phyloP scores from a whole-genome alignment of 1,140 invertebrate genomes.

The Lasaia peninsularis region DNA sequence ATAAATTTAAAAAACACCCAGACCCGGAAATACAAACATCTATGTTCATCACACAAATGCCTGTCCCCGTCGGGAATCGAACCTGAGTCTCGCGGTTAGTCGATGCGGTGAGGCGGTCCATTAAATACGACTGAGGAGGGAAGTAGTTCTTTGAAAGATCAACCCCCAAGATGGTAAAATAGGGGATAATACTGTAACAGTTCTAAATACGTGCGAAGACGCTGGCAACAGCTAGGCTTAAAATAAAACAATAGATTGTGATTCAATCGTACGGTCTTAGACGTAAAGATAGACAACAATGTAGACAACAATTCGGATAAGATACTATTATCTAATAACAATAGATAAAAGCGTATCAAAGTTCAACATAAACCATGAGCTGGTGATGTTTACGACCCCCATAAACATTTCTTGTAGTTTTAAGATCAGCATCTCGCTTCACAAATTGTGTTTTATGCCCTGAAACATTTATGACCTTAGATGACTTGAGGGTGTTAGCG shows the following conservation, averaged over 20 bases:
- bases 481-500: slow-evolving; percentile 30
- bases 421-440: slow-evolving; percentile 52
- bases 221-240: too few species aligned
- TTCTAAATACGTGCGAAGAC: too few species aligned
- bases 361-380: slow-evolving; percentile 52
- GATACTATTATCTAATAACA: slow-evolving; percentile 12
- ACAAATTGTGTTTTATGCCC: slow-evolving; percentile 67
- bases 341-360: slow-evolving; percentile 45
- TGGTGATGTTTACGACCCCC: slow-evolving; percentile 49
- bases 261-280: not conserved
- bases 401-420: slow-evolving; percentile 62
- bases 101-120: too few species aligned
- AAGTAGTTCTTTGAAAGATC: too few species aligned
- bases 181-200: too few species aligned
- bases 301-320: not conserved
- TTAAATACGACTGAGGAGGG: not conserved
- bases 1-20: too few species aligned
- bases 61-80: too few species aligned
- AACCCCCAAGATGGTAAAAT: too few species aligned
- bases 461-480: slow-evolving; percentile 53
- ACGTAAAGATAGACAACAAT: not conserved
- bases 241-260: too few species aligned
- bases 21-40: too few species aligned
- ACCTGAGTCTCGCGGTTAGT: too few species aligned
- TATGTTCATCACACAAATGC: too few species aligned